Evolutionary conservation across 2,797 vertebrate species (phyloP).

Genomic region (Sebastes hubbsi): DNA sequence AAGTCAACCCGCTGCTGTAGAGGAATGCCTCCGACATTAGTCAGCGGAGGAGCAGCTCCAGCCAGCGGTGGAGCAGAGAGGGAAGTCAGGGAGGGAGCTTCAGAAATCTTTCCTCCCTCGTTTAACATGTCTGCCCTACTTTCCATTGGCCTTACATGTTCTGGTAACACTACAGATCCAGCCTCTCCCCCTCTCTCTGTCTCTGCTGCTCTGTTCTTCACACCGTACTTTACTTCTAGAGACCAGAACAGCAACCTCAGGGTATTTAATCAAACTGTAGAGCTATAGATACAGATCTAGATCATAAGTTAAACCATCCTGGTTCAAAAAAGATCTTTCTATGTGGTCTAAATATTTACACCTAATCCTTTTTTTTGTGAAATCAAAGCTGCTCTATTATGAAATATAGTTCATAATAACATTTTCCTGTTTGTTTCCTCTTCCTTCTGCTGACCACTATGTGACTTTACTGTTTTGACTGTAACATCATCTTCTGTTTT

Average conservation of each 20-base stretch:
- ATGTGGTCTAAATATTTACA: background rate
- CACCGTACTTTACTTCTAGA: conserved; percentile 34
- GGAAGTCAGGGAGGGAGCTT: conserved; percentile 42
- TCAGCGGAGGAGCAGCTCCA: conserved; percentile 48
- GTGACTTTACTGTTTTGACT: conserved; percentile 48
- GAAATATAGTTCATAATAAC: background rate
- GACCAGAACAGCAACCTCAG: background rate
- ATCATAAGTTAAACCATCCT: background rate
- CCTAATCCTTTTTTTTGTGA: background rate
- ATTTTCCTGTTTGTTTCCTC: conserved; percentile 13
- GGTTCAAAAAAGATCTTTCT: background rate
- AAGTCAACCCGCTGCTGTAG: conserved; percentile 39
- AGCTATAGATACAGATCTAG: conserved; percentile 17
- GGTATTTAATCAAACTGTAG: conserved; percentile 44
- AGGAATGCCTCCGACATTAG: conserved; percentile 71
- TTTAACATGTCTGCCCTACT: conserved; percentile 77
- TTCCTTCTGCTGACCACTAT: conserved; percentile 18
- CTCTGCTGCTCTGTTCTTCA: conserved; percentile 37
- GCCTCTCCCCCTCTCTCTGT: conserved; percentile 22
- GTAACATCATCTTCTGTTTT: conserved; percentile 60
- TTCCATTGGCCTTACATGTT: conserved; percentile 64
- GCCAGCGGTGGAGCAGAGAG: conserved; percentile 34
- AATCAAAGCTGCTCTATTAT: no score
- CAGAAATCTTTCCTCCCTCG: conserved; percentile 51
- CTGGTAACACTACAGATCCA: conserved; percentile 53